phyloP scores from a whole-genome alignment of 2,888 invertebrate species.

The Graphium colonna region DNA sequence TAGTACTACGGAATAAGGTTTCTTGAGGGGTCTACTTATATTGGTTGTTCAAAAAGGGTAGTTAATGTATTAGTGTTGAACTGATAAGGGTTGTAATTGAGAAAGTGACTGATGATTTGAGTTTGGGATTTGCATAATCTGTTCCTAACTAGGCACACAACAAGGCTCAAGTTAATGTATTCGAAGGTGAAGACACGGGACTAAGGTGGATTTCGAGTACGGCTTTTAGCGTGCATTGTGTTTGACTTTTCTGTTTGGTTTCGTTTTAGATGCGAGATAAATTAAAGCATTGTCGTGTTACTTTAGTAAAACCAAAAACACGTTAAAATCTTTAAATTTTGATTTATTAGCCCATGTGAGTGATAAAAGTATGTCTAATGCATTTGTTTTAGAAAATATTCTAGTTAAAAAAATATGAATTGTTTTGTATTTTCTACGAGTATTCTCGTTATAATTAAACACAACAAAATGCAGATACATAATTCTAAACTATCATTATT shows the following conservation, averaged over 20 bases:
- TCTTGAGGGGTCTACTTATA: not conserved
- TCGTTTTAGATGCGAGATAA: no score
- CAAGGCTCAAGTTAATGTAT: conserved; percentile 21
- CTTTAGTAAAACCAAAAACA: no score
- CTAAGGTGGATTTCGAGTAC: conserved; percentile 15
- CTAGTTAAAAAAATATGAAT: no score
- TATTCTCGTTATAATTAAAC: no score
- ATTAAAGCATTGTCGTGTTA: no score
- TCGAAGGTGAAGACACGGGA: conserved; percentile 17
- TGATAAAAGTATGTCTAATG: no score
- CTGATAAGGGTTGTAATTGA: conserved; percentile 59
- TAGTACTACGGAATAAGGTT: conserved; percentile 23
- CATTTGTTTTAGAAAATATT: no score
- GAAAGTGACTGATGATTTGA: conserved; percentile 58
- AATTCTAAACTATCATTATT: no score
- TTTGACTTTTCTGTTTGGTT: not conserved
- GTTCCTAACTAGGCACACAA: conserved; percentile 27
- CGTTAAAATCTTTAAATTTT: no score
- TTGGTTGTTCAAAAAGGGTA: conserved; percentile 29
- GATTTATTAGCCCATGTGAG: no score
- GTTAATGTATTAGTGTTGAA: conserved; percentile 39
- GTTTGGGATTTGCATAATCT: conserved; percentile 53
- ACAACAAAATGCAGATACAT: no score
- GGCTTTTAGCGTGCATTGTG: not conserved
- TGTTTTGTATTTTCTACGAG: no score